Percentiles rank a stretch among this genome's conserved stretches.
phyloP scores from a whole-genome alignment of 92 coral and sea anemone genomes.

The Actinostola sp. region DNA sequence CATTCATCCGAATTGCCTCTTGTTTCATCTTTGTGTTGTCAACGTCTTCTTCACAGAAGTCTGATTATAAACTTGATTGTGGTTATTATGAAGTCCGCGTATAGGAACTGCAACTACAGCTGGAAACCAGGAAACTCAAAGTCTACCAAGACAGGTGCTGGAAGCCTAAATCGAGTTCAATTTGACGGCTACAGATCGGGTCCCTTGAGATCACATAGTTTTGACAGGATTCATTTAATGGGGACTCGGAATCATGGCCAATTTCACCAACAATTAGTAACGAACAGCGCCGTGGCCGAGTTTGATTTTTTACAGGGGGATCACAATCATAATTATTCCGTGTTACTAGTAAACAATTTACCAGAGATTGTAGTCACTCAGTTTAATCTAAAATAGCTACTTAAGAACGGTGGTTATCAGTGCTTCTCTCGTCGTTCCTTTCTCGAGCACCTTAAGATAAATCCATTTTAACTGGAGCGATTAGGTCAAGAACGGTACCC shows the following conservation, averaged over 20 bases:
- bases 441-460: constrained; percentile 17
- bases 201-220: constrained; percentile 39
- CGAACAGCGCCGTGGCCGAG: constrained; percentile 19
- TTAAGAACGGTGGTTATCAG: constrained; percentile 31
- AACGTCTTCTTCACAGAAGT: neutral
- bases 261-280: constrained; percentile 42
- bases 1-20: neutral
- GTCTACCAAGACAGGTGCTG: constrained; percentile 35
- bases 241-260: constrained; percentile 38
- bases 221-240: constrained; percentile 36
- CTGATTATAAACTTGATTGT: constrained; percentile 7
- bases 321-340: constrained; percentile 67
- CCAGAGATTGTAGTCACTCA: constrained; percentile 71
- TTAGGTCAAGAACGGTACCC: constrained; percentile 39
- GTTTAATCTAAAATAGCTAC: constrained; percentile 53
- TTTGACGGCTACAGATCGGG: constrained; percentile 38
- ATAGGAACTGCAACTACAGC: constrained; percentile 27
- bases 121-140: constrained; percentile 32
- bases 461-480: constrained; percentile 18
- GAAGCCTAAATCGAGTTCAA: constrained; percentile 31
- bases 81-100: constrained; percentile 5
- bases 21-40: neutral
- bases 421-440: constrained; percentile 21
- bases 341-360: constrained; percentile 70
- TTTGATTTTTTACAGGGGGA: constrained; percentile 21